These are phyloP conservation scores for Phrynocephalus versicolor DNA, from an alignment of 2,113 vertebrate genomes.

Conservation along the genomic window DNA sequence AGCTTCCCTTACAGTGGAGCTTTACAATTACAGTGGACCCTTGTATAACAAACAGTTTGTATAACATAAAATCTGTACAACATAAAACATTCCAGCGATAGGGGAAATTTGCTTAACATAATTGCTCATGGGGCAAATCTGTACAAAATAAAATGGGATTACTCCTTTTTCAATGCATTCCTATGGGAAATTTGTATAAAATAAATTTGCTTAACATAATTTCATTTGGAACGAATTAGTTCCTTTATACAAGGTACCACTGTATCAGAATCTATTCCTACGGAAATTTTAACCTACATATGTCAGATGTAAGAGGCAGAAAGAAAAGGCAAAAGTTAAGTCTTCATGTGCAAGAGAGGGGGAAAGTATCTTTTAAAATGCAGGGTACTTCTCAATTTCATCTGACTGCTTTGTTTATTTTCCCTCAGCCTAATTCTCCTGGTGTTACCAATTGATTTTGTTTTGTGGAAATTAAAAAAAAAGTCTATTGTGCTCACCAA, in stretches of 20 bases:
- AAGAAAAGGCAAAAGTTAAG: neutral
- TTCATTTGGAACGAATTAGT: too few relatives aligned
- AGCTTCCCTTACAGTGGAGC: neutral
- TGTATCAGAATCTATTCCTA: neutral
- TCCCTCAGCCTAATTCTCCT: neutral
- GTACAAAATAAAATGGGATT: too few relatives aligned
- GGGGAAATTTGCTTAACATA: too few relatives aligned
- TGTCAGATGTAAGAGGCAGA: neutral
- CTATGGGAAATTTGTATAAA: too few relatives aligned
- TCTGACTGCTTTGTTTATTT: conserved; percentile 17
- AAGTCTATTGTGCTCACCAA: neutral
- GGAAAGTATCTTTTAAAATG: neutral
- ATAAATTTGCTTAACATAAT: too few relatives aligned
- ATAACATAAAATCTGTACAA: too few relatives aligned
- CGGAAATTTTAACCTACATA: neutral
- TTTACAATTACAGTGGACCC: too few relatives aligned
- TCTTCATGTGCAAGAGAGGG: neutral
- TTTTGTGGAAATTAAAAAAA: conserved; percentile 9
- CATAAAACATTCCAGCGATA: too few relatives aligned
- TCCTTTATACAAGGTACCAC: too few relatives aligned
- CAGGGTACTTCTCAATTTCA: neutral
- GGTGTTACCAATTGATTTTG: conserved; percentile 14
- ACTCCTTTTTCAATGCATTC: too few relatives aligned
- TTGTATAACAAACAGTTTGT: too few relatives aligned
- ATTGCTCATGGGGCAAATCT: too few relatives aligned